Evolutionary conservation across 2,888 invertebrate genomes (phyloP), one percentile per base, ranked within the genome.

Genomic region (Agrenia bidenticulata): DNA sequence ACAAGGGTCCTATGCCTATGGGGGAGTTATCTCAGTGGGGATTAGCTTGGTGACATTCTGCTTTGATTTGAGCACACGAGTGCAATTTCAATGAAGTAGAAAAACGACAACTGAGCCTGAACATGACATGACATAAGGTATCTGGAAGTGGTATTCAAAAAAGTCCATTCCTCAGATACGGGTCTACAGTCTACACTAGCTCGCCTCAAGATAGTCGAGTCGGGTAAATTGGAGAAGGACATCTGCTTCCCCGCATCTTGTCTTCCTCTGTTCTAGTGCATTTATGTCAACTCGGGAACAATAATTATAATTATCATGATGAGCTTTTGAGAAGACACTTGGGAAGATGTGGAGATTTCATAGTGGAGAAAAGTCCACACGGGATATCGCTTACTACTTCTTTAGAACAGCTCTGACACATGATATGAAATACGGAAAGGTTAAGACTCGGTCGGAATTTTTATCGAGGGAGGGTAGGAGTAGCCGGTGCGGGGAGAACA

Each of bases 61-160:
- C 45, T 62, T 64, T 70, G 70, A 70, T 70, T 70, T 64, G 59
- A 55, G 63, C 42, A 64, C 66, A 64, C 70, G 66, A 64, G 66
- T 67, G 66, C 55, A 53, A 63, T 70, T 62, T 67, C 70, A 64
- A 57, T 67, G 58, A 57, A 61, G 63, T 58, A 64, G 70, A 64
- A 64, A 61, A 69, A 61, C 62, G 59, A 56, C 61, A 66, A 61
- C 57, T 60, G 50, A 32, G 39, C 53, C 41, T 19, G 50, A 68
- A 60, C 63, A 63, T 63, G 63, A 63, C 66, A 53, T 66, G 63
- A 59, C 63, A 60, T 63, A 57, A 54, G 41, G 49, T 19, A 19
- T 39, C 21, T 13, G 24, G 13, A 23, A 24, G 23, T 51, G 51
- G 51, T 24, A 51, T 51, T 51, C 51, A 51, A 51, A 51, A 51